Evolutionary conservation across 1,140 invertebrate genomes (phyloP), one percentile per base, ranked within the genome.

Genomic region (Drosophila littoralis): DNA sequence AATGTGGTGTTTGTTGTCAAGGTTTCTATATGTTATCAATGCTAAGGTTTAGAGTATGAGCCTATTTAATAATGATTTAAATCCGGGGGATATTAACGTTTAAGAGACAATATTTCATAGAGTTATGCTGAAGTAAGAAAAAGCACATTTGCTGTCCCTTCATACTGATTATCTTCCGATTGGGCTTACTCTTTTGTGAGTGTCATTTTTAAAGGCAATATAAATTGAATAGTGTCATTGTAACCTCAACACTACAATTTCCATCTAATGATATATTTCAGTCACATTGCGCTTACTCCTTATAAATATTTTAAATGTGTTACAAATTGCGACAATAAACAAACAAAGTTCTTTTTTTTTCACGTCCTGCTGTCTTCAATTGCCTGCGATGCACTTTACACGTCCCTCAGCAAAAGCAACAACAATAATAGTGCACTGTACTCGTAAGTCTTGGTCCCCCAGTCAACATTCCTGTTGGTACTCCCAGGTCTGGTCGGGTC

Each of bases 271-370:
- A 17, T 42, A 33, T 32, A 36, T 43, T 59, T 10, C 6, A 17
- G n/a, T 42, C 7, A 13, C 48, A 33, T 38, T 48, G 22, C 13
- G 12, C 48, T 35, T 22, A 33, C 32, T 72, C 8, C 13, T 54
- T 48, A 48, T 65, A 67, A 77, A 77, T 81, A 51, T 81, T 77
- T 68, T n/a, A 61, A 76, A 71, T 61, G 61, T 76, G 61, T 45
- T 76, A 67, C 66, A 75, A 68, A 66, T 74, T 73, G 69, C 50
- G 33, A 69, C 50, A 63, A 61, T 46, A 74, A 79, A 79, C 63
- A 68, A 79, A 48, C 54, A 73, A 65, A 45, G 71, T 28, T 58
- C 48, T 43, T 40, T 54, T 51, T 46, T 22, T 42, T 58, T 57
- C 15, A 33, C 22, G 3, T 40, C 17, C 15, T 77, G 42, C 17